Evolutionary conservation across 2,113 vertebrate genomes (phyloP).

Genomic region (Saiga tatarica): DNA sequence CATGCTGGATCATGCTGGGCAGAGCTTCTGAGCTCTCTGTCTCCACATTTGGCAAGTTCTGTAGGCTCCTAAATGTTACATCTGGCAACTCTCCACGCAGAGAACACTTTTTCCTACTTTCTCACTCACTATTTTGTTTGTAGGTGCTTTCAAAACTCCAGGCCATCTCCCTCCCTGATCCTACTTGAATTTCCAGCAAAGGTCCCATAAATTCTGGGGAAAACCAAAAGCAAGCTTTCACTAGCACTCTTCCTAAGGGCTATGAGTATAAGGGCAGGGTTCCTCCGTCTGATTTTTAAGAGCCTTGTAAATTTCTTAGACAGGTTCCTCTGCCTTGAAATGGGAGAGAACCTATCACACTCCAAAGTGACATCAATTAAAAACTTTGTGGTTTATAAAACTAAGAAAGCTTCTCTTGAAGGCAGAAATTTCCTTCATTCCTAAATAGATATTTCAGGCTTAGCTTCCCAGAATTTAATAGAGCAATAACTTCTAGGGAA

Average conservation of each 20-base stretch:
- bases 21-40: neutral
- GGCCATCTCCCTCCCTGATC: neutral
- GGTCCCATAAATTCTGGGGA: neutral
- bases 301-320: conserved; percentile 49
- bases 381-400: conserved; percentile 32
- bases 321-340: conserved; percentile 4
- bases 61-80: neutral
- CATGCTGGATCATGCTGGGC: accelerated
- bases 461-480: neutral
- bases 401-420: neutral
- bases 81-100: neutral
- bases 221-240: neutral
- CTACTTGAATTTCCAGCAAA: neutral
- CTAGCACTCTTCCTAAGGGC: neutral
- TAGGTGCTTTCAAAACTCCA: neutral
- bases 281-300: neutral
- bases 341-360: neutral
- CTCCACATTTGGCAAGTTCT: neutral
- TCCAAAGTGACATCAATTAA: conserved; percentile 12
- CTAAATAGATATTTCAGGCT: neutral
- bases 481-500: neutral
- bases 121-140: neutral
- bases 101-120: neutral
- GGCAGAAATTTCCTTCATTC: neutral
- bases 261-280: neutral